A percentile compares a stretch with the other conserved stretches of the same genome.
phyloP scores from a whole-genome alignment of 2,797 vertebrate genomes.

The Sparidentex hasta region DNA sequence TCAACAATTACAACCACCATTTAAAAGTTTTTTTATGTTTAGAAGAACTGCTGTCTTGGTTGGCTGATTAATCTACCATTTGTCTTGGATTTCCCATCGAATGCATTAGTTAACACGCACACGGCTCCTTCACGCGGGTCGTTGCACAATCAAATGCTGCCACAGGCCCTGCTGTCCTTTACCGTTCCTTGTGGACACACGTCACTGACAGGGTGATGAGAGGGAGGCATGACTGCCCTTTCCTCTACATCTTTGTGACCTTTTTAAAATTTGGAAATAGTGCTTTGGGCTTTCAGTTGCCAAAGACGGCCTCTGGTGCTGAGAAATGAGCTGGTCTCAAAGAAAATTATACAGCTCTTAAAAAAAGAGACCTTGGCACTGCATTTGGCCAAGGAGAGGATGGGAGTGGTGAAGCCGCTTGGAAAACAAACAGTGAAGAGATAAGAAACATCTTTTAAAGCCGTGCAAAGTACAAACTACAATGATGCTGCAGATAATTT shows the following conservation, averaged over 20 bases:
- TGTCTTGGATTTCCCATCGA: slow-evolving; percentile 81
- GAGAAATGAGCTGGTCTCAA: slow-evolving; percentile 33
- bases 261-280: slow-evolving; percentile 66
- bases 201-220: slow-evolving; percentile 65
- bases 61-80: slow-evolving; percentile 89
- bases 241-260: slow-evolving; percentile 59
- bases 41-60: slow-evolving; percentile 62
- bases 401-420: slow-evolving; percentile 2
- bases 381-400: slow-evolving; percentile 9
- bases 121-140: slow-evolving; percentile 61
- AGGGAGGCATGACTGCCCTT: slow-evolving; percentile 52
- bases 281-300: slow-evolving; percentile 52
- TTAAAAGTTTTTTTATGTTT: slow-evolving; percentile 87
- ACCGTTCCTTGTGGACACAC: slow-evolving; percentile 45
- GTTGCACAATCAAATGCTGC: slow-evolving; percentile 72
- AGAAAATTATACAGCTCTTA: slow-evolving; percentile 43
- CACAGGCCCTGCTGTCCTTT: slow-evolving; percentile 52
- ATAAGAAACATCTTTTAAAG: not conserved
- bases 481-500: not conserved
- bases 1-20: slow-evolving; percentile 88
- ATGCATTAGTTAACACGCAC: slow-evolving; percentile 84
- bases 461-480: not conserved
- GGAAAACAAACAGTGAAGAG: slow-evolving; percentile 14
- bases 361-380: slow-evolving; percentile 27
- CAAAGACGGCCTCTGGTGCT: slow-evolving; percentile 22